phyloP scores from a whole-genome alignment of 2,113 vertebrate genomes.

The Pseudonaja textilis region DNA sequence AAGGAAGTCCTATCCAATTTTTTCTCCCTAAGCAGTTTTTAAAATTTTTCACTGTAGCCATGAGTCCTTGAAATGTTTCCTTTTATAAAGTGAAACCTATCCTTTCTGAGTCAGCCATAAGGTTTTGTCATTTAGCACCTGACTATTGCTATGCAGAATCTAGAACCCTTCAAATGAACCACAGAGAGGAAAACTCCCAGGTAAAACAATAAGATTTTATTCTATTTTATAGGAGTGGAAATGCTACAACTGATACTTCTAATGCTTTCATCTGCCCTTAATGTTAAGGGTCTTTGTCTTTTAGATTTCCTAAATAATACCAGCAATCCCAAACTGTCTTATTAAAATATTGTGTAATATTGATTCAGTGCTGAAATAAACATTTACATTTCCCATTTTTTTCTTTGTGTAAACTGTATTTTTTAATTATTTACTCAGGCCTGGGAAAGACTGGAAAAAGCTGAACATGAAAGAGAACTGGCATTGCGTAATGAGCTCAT shows the following conservation, averaged over 20 bases:
- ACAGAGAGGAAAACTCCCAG: not conserved
- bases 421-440: slow-evolving; percentile 68
- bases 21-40: not conserved
- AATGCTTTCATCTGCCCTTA: not conserved
- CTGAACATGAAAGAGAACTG: slow-evolving; percentile 95
- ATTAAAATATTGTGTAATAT: slow-evolving; percentile 9
- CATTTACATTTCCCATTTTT: slow-evolving; percentile 31
- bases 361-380: slow-evolving; percentile 20
- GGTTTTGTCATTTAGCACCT: not conserved
- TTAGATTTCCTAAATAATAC: not conserved
- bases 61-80: not conserved
- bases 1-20: not conserved
- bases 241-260: not conserved
- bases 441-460: slow-evolving; percentile 98
- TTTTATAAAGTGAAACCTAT: not conserved
- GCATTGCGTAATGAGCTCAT: slow-evolving; percentile 94
- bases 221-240: not conserved
- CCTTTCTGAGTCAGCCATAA: not conserved
- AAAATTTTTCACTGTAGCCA: not conserved
- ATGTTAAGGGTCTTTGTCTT: not conserved
- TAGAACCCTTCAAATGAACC: not conserved
- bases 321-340: slow-evolving; percentile 11
- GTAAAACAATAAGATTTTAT: not conserved
- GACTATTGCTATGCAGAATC: not conserved
- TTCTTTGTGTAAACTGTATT: not conserved